Percentiles rank a stretch among this genome's conserved stretches.
phyloP scores from a whole-genome alignment of 2,797 vertebrate genomes.

The Harpia harpyja region DNA sequence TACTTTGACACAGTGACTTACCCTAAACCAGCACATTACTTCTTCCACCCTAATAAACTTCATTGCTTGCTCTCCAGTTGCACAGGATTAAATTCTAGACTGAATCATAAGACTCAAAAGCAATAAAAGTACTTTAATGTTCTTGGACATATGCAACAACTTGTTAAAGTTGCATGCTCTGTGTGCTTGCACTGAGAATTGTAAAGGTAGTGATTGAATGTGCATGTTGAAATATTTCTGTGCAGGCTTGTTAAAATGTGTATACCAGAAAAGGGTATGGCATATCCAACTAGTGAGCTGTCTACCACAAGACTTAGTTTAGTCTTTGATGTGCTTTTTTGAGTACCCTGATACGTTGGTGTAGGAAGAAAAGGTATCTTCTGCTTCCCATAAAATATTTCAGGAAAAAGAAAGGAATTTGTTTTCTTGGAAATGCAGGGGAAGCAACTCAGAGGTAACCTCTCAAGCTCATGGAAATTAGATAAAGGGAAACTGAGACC shows the following conservation, averaged over 20 bases:
- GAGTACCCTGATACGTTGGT: not conserved
- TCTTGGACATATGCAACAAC: not conserved
- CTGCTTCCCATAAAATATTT: not conserved
- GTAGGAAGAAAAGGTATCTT: not conserved
- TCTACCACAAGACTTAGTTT: not conserved
- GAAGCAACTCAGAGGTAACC: not conserved
- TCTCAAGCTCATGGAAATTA: not conserved
- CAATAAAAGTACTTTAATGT: not conserved
- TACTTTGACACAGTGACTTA: not conserved
- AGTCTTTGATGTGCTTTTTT: not conserved
- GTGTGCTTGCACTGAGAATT: not conserved
- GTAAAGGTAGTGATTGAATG: not conserved
- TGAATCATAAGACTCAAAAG: not conserved
- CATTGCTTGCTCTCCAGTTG: not conserved
- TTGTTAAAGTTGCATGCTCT: not conserved
- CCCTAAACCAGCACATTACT: not conserved
- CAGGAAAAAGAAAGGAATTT: not conserved
- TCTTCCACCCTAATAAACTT: not conserved
- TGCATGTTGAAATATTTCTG: not conserved
- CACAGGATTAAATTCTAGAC: not conserved
- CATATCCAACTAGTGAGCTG: not conserved
- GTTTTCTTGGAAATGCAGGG: not conserved
- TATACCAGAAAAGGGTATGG: not conserved
- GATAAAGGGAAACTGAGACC: not conserved
- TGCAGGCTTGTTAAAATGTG: not conserved